phyloP scores from a whole-genome alignment of 2,888 invertebrate genomes.

The Baronia brevicornis region DNA sequence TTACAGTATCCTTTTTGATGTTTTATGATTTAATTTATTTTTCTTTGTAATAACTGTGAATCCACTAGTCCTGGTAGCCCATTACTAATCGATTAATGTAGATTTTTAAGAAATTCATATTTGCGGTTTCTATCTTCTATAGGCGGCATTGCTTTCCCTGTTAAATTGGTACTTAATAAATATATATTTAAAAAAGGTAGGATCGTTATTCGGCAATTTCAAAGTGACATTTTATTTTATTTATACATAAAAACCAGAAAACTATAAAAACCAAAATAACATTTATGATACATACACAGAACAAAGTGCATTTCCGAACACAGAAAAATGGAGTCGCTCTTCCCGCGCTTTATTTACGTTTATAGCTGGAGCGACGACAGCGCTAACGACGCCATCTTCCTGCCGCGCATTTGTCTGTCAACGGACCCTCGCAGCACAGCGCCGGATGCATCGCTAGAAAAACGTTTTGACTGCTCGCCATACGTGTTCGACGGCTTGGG shows the following conservation, averaged over 20 bases:
- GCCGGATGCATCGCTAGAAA: conserved; percentile 56
- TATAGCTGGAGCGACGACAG: conserved; percentile 54
- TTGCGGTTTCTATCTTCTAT: too few relatives aligned
- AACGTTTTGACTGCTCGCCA: conserved; percentile 28
- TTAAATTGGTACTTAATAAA: too few relatives aligned
- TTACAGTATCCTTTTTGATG: too few relatives aligned
- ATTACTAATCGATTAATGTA: too few relatives aligned
- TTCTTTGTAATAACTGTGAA: too few relatives aligned
- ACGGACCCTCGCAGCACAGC: conserved; percentile 35
- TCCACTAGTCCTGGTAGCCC: too few relatives aligned
- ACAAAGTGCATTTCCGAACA: conserved; percentile 34
- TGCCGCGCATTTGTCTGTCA: conserved; percentile 64
- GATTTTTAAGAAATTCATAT: too few relatives aligned
- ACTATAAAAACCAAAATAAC: conserved; percentile 13
- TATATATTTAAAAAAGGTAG: too few relatives aligned
- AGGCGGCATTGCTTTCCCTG: too few relatives aligned
- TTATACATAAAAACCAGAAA: conserved; percentile 9
- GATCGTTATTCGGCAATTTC: too few relatives aligned
- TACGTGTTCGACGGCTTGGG: conserved; percentile 13
- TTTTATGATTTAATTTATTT: too few relatives aligned
- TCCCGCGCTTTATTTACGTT: conserved; percentile 44
- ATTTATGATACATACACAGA: conserved; percentile 10
- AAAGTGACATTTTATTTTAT: too few relatives aligned
- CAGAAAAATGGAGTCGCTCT: conserved; percentile 27
- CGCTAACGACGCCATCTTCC: conserved; percentile 65